Conservation (phyloP, 2,888 invertebrate genomes). For the Lypha dubia region DNA sequence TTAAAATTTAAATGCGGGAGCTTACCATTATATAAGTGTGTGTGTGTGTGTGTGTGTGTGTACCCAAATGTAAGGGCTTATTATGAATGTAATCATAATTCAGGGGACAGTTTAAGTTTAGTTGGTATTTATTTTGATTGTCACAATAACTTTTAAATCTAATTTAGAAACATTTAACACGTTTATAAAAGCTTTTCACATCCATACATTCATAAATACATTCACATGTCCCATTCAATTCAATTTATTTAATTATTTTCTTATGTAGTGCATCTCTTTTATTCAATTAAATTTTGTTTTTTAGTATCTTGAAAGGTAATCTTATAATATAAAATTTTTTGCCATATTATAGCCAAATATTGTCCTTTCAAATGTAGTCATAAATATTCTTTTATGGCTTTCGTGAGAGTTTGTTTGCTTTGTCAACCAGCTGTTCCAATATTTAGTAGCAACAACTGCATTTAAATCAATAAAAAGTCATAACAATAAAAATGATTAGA, state of each 20-base stretch:
- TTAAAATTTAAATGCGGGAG: background rate
- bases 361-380: background rate
- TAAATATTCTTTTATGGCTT: slow-evolving; percentile 25
- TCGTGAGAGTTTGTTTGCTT: background rate
- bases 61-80: too few relatives aligned
- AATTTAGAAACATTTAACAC: too few relatives aligned
- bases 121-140: too few relatives aligned
- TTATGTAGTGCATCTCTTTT: too few relatives aligned
- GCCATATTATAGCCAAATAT: background rate
- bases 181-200: too few relatives aligned
- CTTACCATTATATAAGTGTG: background rate
- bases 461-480: background rate
- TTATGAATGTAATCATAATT: background rate
- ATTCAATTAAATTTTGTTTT: too few relatives aligned
- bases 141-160: too few relatives aligned
- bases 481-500: slow-evolving; percentile 23
- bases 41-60: too few relatives aligned
- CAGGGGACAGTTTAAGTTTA: too few relatives aligned
- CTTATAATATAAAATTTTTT: background rate
- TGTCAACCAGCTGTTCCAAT: background rate
- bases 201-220: too few relatives aligned
- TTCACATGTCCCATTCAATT: too few relatives aligned
- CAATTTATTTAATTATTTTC: too few relatives aligned
- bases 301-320: background rate
- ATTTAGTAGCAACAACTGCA: background rate